Conservation (phyloP, 2,888 invertebrate species). For the Volucella inflata region DNA sequence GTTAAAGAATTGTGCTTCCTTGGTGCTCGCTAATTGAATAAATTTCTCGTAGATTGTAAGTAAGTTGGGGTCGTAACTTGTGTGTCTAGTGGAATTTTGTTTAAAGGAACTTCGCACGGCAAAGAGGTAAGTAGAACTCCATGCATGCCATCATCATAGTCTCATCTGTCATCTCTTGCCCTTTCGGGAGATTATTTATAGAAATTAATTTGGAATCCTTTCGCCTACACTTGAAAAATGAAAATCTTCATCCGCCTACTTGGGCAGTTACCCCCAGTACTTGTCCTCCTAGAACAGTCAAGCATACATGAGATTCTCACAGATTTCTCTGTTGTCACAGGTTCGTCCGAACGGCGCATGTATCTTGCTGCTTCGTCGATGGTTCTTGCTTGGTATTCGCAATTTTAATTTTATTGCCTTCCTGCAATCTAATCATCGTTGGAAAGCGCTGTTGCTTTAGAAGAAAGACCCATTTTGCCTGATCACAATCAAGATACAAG, state of each 20-base stretch:
- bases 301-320: slow-evolving; percentile 23
- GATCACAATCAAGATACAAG: background rate
- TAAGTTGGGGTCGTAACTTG: background rate
- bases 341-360: slow-evolving; percentile 57
- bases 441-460: background rate
- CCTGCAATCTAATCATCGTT: slow-evolving; percentile 2
- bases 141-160: background rate
- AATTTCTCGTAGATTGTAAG: background rate
- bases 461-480: background rate
- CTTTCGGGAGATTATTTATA: too few species aligned
- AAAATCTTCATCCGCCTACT: slow-evolving; percentile 2
- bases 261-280: slow-evolving; percentile 1
- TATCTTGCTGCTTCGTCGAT: background rate
- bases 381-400: background rate
- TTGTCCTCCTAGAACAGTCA: too few species aligned
- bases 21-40: slow-evolving; percentile 4
- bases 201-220: slow-evolving; percentile 28
- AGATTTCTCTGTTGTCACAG: slow-evolving; percentile 61
- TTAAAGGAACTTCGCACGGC: background rate
- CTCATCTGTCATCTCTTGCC: background rate
- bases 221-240: slow-evolving; percentile 26
- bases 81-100: slow-evolving; percentile 11
- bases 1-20: slow-evolving; percentile 5
- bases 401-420: background rate
- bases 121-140: slow-evolving; percentile 8